A percentile compares a stretch with the other conserved stretches of the same genome.
These are phyloP conservation scores for Fregetta grallaria DNA, from an alignment of 2,113 vertebrate species.

Conservation along the genomic window DNA sequence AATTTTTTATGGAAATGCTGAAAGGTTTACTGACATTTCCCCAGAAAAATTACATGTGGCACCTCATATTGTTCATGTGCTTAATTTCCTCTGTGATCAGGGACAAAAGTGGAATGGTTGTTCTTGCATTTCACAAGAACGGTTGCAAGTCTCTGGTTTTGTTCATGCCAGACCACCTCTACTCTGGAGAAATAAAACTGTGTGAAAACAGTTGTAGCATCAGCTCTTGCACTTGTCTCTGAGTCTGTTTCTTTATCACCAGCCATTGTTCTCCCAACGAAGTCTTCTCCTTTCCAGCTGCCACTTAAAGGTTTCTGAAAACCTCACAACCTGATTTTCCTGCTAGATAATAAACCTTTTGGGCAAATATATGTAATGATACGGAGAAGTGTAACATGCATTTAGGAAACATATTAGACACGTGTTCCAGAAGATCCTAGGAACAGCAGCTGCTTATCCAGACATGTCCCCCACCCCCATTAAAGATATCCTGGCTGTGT, in stretches of 20 bases:
- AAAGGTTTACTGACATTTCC: not conserved
- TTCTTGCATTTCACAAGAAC: not conserved
- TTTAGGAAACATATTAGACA: not conserved
- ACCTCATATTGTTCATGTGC: not conserved
- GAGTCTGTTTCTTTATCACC: not conserved
- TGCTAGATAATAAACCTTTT: not conserved
- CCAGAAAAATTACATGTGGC: not conserved
- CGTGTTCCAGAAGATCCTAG: not conserved
- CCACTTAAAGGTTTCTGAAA: not conserved
- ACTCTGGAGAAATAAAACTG: not conserved
- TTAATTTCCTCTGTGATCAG: not conserved
- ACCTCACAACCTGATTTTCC: not conserved
- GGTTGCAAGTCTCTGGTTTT: not conserved
- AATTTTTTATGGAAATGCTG: not conserved
- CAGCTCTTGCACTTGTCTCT: not conserved
- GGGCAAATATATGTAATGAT: not conserved
- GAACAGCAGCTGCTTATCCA: not conserved
- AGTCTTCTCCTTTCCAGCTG: not conserved
- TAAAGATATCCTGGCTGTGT: not conserved
- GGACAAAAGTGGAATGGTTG: not conserved
- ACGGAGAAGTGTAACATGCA: rapidly evolving
- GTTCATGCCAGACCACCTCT: not conserved
- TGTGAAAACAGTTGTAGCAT: not conserved
- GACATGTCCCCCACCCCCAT: not conserved
- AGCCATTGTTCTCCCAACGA: not conserved